Evolutionary conservation across 2,888 invertebrate genomes (phyloP).

Genomic region (Athalia circularis): DNA sequence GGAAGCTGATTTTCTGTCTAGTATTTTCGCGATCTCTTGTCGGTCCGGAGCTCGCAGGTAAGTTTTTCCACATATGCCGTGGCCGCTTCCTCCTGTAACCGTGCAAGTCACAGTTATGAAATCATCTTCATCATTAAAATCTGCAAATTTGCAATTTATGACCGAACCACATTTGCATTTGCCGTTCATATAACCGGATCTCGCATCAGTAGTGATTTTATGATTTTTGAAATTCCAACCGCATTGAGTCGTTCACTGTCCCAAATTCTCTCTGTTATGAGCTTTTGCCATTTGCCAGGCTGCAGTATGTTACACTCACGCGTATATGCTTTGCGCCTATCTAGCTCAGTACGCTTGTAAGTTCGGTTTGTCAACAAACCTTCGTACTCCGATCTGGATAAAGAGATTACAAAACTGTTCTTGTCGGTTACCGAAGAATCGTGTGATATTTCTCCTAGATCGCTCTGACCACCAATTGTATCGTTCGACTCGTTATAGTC

Average conservation of each 20-base stretch:
- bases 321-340: neutral
- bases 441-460: neutral
- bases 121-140: neutral
- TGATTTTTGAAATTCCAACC: slow-evolving; percentile 42
- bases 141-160: neutral
- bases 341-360: neutral
- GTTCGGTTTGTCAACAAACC: neutral
- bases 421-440: neutral
- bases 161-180: neutral
- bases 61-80: slow-evolving; percentile 30
- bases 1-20: slow-evolving; percentile 9
- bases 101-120: slow-evolving; percentile 26
- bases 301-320: slow-evolving; percentile 30
- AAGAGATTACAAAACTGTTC: neutral
- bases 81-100: slow-evolving; percentile 5
- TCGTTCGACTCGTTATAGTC: neutral
- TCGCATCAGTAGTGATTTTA: neutral
- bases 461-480: neutral
- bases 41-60: slow-evolving; percentile 25
- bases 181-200: neutral
- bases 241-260: slow-evolving; percentile 3
- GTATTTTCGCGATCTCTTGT: slow-evolving; percentile 30
- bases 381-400: neutral
- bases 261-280: slow-evolving; percentile 40
- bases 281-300: slow-evolving; percentile 44